Conservation (phyloP, 2,113 vertebrate species). For the Pelusios castaneus region DNA sequence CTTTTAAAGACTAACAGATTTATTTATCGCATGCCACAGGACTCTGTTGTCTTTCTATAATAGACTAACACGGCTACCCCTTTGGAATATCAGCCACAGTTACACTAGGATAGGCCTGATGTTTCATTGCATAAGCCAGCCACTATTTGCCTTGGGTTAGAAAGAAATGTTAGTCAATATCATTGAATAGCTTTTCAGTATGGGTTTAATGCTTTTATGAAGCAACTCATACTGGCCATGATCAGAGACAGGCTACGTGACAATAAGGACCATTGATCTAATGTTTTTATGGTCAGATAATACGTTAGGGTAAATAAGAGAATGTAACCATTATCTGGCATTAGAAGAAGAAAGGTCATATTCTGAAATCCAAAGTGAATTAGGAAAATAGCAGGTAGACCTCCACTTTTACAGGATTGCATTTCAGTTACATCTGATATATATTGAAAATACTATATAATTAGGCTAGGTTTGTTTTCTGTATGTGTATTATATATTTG, state of each 20-base stretch:
- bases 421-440: slow-evolving; percentile 11
- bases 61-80: too few species aligned
- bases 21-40: too few species aligned
- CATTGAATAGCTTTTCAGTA: background rate
- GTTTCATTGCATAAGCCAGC: background rate
- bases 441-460: background rate
- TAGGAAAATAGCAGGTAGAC: background rate
- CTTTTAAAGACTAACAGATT: too few species aligned
- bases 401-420: background rate
- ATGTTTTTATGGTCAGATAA: background rate
- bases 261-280: background rate
- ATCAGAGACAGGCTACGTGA: background rate
- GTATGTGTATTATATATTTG: background rate
- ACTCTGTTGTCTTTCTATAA: too few species aligned
- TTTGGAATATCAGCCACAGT: background rate
- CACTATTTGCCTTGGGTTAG: background rate
- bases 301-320: background rate
- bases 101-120: background rate
- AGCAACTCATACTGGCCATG: background rate
- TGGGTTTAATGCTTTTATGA: background rate
- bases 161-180: background rate
- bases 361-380: background rate
- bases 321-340: background rate
- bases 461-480: background rate
- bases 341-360: background rate